Percentiles rank a stretch among this genome's conserved stretches.
phyloP scores from a whole-genome alignment of 2,888 invertebrate genomes.

The Ectemnius cavifrons region DNA sequence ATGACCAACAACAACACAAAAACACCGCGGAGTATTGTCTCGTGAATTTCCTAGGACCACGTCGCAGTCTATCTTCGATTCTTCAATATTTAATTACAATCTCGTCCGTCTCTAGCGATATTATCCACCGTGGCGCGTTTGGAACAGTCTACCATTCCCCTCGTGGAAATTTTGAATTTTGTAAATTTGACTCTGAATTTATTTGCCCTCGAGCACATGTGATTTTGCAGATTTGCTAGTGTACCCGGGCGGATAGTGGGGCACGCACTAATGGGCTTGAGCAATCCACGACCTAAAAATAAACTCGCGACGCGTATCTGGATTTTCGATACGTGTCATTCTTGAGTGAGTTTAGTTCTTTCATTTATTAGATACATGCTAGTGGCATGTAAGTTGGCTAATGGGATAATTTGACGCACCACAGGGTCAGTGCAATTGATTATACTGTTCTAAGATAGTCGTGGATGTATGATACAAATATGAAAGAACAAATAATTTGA shows the following conservation, averaged over 20 bases:
- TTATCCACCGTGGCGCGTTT: conserved; percentile 1
- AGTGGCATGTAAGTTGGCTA: too few relatives aligned
- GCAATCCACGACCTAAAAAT: too few relatives aligned
- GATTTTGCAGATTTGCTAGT: not conserved
- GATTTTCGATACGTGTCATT: too few relatives aligned
- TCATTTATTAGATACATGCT: too few relatives aligned
- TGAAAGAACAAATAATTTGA: too few relatives aligned
- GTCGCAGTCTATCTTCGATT: conserved; percentile 13
- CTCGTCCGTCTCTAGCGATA: conserved; percentile 19
- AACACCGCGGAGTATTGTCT: conserved; percentile 67
- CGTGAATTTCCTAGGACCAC: conserved; percentile 54
- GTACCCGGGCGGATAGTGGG: not conserved
- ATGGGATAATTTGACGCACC: conserved; percentile 4
- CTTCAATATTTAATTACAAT: conserved; percentile 26
- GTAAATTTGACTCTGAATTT: conserved; percentile 7
- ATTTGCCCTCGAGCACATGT: not conserved
- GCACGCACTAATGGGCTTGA: too few relatives aligned
- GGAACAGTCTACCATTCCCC: conserved; percentile 26
- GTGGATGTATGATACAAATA: too few relatives aligned
- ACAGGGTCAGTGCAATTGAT: conserved; percentile 1
- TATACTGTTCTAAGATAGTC: too few relatives aligned
- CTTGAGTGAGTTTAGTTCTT: too few relatives aligned
- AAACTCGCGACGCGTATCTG: too few relatives aligned
- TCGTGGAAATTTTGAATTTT: conserved; percentile 7
- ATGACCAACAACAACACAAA: conserved; percentile 64